Base-by-base conservation (phyloP, 2,888 invertebrate genomes). In the Priocnemis perturbator region DNA sequence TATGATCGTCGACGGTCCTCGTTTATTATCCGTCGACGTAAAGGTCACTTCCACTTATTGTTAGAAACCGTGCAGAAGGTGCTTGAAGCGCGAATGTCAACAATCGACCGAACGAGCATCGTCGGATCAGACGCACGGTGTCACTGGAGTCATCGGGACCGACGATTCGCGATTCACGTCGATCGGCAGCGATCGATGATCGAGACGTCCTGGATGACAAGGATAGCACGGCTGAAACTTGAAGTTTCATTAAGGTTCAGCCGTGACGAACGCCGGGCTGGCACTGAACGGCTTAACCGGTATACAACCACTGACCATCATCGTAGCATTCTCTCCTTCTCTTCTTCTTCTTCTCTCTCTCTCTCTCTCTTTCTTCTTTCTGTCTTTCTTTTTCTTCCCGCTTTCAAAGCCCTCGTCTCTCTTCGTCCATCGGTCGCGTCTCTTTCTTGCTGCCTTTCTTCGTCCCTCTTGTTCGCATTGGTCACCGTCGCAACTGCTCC, bases 221-320 rank as follows among this genome's bases (percentile, higher is more conserved):
- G 26, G 26, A 26, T 26, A 26, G 11, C 14, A 37, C 14, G 37
- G 11, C 37, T 11, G 37, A 37, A 37, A 37, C 37, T 37, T 11
- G 11, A 37, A 11, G 37, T 37, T 37, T 37, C 37, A 37, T 80
- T 73, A 81, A 82, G 79, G 79, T 82, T 83, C 81, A 77, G 68
- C 78, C 83, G 82, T 83, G 81, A 79, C 81, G 82, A 76, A 78
- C 79, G 81, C 77, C 81, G 81, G 83, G 70, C 78, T 82, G 76
- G 82, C 76, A 84, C 84, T 84, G 84, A 84, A 83, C 82, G 77
- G 83, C 78, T 83, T 80, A 82, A 84, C 83, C 82, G 82, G 84
- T 83, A 82, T 77, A 78, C 83, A 79, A 79, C 81, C 74, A 79
- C 81, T 81, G 82, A 82, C 82, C 83, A 82, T 82, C 78, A 77